Conservation (phyloP, 2,888 invertebrate species). For the Heliothis peltigera region DNA sequence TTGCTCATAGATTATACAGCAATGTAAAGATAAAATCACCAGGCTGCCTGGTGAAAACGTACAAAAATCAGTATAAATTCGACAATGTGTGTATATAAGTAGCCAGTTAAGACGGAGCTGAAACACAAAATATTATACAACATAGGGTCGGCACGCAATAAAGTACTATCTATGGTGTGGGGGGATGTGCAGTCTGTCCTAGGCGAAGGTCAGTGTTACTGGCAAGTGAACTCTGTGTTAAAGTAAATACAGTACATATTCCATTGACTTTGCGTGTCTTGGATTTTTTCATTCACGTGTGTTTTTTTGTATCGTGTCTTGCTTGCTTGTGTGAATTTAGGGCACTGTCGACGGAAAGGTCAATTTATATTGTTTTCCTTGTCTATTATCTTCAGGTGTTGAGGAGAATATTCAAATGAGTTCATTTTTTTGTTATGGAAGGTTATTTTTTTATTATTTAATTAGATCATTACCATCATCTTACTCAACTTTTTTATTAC, state of each 20-base stretch:
- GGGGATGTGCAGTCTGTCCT: constrained; percentile 79
- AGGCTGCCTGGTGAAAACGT: constrained; percentile 19
- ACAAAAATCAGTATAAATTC: constrained; percentile 1
- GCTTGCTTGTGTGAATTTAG: constrained; percentile 36
- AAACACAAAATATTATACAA: constrained; percentile 41
- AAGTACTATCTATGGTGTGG: constrained; percentile 73
- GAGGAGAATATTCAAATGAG: not conserved
- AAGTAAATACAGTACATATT: constrained; percentile 61
- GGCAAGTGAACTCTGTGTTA: constrained; percentile 73
- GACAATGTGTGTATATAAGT: not conserved
- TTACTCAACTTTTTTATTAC: too few species aligned
- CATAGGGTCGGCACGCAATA: constrained; percentile 53
- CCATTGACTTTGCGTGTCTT: constrained; percentile 50
- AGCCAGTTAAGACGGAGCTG: constrained; percentile 59
- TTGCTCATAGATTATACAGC: not conserved
- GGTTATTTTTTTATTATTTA: too few species aligned
- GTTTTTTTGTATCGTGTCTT: constrained; percentile 45
- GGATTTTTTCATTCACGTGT: constrained; percentile 30
- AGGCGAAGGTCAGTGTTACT: constrained; percentile 72
- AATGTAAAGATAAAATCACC: constrained; percentile 5
- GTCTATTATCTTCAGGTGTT: not conserved
- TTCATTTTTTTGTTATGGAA: not conserved
- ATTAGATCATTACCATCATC: too few species aligned
- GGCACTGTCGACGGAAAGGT: constrained; percentile 42
- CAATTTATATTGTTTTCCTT: not conserved